Conservation (phyloP, 2,797 vertebrate genomes). For the Carapus acus region DNA sequence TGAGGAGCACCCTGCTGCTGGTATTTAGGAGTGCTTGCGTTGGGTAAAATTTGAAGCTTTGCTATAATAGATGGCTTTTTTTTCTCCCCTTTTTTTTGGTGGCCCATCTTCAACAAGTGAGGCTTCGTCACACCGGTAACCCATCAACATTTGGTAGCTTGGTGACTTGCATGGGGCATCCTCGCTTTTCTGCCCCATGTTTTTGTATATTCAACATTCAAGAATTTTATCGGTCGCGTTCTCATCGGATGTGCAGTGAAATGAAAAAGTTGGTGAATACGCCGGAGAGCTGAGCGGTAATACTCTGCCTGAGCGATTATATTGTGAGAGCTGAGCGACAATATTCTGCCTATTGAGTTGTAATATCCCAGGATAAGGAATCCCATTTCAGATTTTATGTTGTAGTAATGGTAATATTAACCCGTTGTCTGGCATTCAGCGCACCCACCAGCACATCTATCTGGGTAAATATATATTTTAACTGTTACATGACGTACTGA, state of each 20-base stretch:
- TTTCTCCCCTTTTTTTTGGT: constrained; percentile 6
- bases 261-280: too few species aligned
- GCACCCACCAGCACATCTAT: constrained; percentile 41
- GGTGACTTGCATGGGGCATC: constrained; percentile 1
- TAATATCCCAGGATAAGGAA: constrained; percentile 57
- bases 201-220: too few species aligned
- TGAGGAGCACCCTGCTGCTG: constrained; percentile 25
- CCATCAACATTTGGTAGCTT: background rate
- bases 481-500: constrained; percentile 9
- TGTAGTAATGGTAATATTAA: constrained; percentile 22
- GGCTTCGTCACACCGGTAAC: constrained; percentile 12
- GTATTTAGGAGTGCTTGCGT: constrained; percentile 24
- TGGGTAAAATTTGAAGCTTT: constrained; percentile 22
- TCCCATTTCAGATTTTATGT: constrained; percentile 28
- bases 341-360: constrained; percentile 15
- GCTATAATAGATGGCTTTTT: constrained; percentile 2
- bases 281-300: too few species aligned
- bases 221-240: too few species aligned
- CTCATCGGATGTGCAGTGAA: too few species aligned
- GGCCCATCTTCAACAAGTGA: constrained; percentile 18
- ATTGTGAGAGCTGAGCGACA: too few species aligned
- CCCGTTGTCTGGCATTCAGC: constrained; percentile 31
- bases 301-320: too few species aligned
- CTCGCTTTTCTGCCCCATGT: constrained; percentile 4
- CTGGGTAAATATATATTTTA: constrained; percentile 25